These are phyloP conservation scores for Tinea semifulvella DNA, from an alignment of 2,888 invertebrate genomes.

Conservation along the genomic window DNA sequence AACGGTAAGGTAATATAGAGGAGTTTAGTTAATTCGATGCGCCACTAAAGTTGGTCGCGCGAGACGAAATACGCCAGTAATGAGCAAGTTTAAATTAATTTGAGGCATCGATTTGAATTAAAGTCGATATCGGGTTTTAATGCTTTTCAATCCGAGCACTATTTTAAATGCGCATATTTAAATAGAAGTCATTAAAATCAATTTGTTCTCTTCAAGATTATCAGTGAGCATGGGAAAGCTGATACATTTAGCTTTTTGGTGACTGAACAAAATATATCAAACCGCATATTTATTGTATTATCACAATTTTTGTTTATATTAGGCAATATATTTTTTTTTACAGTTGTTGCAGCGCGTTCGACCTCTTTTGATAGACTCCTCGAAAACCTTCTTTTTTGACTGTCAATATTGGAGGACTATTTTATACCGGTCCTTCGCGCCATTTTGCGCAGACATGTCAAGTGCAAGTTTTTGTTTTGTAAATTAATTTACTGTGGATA, in stretches of 20 bases:
- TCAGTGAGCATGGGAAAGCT: constrained; percentile 14
- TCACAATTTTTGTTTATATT: too few relatives aligned
- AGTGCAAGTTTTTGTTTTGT: too few relatives aligned
- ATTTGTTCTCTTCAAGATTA: constrained; percentile 37
- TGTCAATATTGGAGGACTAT: too few relatives aligned
- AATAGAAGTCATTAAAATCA: constrained; percentile 33
- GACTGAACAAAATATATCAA: too few relatives aligned
- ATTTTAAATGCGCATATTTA: constrained; percentile 42
- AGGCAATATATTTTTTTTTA: too few relatives aligned
- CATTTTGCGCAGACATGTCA: too few relatives aligned
- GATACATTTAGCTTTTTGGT: background rate
- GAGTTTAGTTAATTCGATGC: constrained; percentile 32
- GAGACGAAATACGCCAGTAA: constrained; percentile 29
- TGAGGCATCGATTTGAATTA: constrained; percentile 30
- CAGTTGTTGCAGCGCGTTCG: too few relatives aligned
- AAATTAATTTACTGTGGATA: too few relatives aligned
- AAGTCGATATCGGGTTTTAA: constrained; percentile 30
- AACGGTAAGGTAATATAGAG: background rate
- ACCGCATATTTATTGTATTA: too few relatives aligned
- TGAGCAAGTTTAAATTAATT: constrained; percentile 39
- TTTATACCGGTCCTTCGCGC: too few relatives aligned
- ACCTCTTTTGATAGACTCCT: too few relatives aligned
- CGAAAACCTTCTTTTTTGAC: too few relatives aligned
- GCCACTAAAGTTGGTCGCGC: constrained; percentile 27
- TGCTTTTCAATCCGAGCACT: constrained; percentile 29